Conservation (phyloP, 2,113 vertebrate genomes). For the Clarias gariepinus region DNA sequence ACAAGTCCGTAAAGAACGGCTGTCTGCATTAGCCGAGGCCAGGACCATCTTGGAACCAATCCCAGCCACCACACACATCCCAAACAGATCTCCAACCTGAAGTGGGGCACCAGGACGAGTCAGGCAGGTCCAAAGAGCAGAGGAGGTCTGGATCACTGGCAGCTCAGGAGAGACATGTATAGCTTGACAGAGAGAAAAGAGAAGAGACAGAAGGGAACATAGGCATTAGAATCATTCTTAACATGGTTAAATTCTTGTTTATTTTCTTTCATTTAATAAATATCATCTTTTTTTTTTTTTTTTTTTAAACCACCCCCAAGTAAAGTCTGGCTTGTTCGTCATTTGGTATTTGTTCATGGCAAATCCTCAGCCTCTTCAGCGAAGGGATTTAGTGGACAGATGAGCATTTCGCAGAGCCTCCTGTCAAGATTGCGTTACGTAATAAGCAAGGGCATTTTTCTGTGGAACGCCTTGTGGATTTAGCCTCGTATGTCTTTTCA, state of each 20-base stretch:
- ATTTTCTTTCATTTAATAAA: not conserved
- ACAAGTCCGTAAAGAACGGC: too few relatives aligned
- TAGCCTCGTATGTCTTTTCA: conserved; percentile 59
- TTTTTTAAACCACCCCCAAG: not conserved
- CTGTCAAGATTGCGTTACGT: conserved; percentile 52
- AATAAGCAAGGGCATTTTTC: conserved; percentile 63
- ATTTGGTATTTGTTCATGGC: not conserved
- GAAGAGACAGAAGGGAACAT: too few relatives aligned
- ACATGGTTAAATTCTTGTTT: not conserved
- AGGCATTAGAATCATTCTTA: not conserved
- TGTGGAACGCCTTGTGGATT: conserved; percentile 58
- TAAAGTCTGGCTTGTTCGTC: not conserved
- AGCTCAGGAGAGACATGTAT: too few relatives aligned
- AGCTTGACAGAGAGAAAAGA: too few relatives aligned
- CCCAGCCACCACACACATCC: too few relatives aligned
- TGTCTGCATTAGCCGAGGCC: too few relatives aligned
- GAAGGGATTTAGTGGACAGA: conserved; percentile 48
- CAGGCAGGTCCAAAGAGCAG: too few relatives aligned
- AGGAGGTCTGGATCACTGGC: too few relatives aligned
- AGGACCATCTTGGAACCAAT: too few relatives aligned
- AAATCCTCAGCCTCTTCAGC: not conserved
- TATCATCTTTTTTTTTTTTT: not conserved
- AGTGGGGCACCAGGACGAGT: too few relatives aligned
- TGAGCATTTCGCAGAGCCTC: conserved; percentile 48
- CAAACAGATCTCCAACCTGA: too few relatives aligned